Evolutionary conservation across 2,888 invertebrate species (phyloP).

Genomic region (Poecilus cupreus): DNA sequence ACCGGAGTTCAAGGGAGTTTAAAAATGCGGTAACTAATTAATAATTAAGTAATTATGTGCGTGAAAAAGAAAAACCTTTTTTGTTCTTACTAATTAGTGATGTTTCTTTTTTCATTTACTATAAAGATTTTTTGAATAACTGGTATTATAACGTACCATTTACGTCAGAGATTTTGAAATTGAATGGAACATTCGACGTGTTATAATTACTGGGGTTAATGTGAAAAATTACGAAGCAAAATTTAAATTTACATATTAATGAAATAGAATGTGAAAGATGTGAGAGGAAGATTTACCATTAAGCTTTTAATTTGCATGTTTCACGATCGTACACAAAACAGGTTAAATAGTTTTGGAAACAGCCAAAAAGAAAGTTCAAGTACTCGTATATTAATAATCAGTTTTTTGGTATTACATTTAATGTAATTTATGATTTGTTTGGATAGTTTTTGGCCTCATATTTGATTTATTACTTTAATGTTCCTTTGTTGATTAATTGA

Average conservation of each 20-base stretch:
- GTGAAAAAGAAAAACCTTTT: background rate
- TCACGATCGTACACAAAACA: background rate
- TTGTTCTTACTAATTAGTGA: conserved; percentile 13
- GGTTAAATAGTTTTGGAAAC: background rate
- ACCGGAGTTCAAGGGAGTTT: conserved; percentile 25
- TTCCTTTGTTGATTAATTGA: background rate
- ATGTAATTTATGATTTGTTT: no score
- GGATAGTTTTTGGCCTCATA: no score
- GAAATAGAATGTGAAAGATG: conserved; percentile 44
- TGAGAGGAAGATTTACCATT: conserved; percentile 25
- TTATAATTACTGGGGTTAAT: conserved; percentile 9
- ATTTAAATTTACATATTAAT: conserved; percentile 29
- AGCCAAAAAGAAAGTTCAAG: conserved; percentile 28
- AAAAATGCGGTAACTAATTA: conserved; percentile 29
- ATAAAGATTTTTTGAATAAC: background rate
- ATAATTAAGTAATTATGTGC: conserved; percentile 3
- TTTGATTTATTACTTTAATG: background rate
- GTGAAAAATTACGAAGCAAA: conserved; percentile 15
- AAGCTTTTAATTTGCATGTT: conserved; percentile 6
- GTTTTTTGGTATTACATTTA: no score
- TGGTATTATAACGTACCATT: background rate
- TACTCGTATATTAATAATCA: background rate
- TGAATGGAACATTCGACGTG: conserved; percentile 3
- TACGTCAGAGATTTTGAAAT: conserved; percentile 26
- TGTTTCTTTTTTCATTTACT: background rate